phyloP scores from a whole-genome alignment of 2,113 vertebrate species.

The Fregetta grallaria region DNA sequence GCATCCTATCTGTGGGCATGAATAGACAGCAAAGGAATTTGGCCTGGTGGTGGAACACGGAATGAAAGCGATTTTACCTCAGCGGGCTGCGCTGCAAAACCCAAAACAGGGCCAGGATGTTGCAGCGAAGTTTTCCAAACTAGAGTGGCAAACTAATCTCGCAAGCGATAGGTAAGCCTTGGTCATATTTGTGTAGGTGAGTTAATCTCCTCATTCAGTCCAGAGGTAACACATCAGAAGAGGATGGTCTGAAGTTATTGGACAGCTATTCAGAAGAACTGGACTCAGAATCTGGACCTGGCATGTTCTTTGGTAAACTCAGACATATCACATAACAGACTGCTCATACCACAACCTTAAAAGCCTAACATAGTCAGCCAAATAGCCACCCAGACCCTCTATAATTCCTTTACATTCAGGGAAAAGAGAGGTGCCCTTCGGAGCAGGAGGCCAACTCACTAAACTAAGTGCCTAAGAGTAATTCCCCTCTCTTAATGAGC shows the following conservation, averaged over 20 bases:
- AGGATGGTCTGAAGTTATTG: background rate
- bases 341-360: background rate
- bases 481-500: background rate
- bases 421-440: background rate
- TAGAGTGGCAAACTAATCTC: background rate
- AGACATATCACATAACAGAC: background rate
- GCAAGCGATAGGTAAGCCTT: background rate
- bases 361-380: background rate
- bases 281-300: background rate
- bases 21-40: background rate
- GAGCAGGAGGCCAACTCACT: background rate
- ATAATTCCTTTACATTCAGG: background rate
- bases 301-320: background rate
- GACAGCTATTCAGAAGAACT: too few species aligned
- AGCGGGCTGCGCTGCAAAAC: background rate
- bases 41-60: background rate
- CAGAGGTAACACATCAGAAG: fast-evolving
- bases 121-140: background rate
- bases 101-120: fast-evolving
- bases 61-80: background rate
- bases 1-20: too few species aligned
- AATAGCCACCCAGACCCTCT: fast-evolving
- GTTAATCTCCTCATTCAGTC: too few species aligned
- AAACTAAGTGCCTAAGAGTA: fast-evolving
- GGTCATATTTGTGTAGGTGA: fast-evolving